Conservation (phyloP, 2,888 invertebrate genomes). For the Erebia palarica region DNA sequence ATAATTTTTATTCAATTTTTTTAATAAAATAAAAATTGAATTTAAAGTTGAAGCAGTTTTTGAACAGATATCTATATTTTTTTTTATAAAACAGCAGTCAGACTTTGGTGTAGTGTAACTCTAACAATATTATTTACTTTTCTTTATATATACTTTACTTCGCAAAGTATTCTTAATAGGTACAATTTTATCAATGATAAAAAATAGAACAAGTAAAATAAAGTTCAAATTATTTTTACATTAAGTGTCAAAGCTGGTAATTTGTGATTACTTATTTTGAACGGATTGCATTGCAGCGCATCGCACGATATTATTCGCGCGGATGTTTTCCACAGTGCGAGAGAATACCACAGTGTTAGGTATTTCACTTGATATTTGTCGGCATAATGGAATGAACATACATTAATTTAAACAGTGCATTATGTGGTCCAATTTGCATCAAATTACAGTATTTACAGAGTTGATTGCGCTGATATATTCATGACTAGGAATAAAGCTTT, state of each 20-base stretch:
- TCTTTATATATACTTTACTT: not conserved
- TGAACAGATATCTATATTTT: not conserved
- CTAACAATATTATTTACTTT: conserved; percentile 2
- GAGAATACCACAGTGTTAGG: not conserved
- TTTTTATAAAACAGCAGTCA: conserved; percentile 9
- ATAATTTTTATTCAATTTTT: not conserved
- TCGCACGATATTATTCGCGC: not conserved
- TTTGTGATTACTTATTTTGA: not conserved
- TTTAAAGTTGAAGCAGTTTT: conserved; percentile 12
- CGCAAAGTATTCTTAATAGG: not conserved
- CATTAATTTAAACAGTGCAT: not conserved
- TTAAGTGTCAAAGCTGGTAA: not conserved
- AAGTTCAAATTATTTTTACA: not conserved
- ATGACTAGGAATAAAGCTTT: no score
- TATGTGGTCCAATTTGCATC: not conserved
- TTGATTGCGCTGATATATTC: not conserved
- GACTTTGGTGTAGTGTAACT: conserved; percentile 15
- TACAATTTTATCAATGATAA: not conserved
- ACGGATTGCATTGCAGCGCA: not conserved
- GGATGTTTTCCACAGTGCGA: not conserved
- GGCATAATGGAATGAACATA: not conserved
- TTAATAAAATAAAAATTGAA: not conserved
- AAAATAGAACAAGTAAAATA: not conserved
- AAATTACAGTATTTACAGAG: not conserved
- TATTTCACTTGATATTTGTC: not conserved